Base-by-base conservation (phyloP, 2,113 vertebrate species). In the Mustela lutreola region DNA sequence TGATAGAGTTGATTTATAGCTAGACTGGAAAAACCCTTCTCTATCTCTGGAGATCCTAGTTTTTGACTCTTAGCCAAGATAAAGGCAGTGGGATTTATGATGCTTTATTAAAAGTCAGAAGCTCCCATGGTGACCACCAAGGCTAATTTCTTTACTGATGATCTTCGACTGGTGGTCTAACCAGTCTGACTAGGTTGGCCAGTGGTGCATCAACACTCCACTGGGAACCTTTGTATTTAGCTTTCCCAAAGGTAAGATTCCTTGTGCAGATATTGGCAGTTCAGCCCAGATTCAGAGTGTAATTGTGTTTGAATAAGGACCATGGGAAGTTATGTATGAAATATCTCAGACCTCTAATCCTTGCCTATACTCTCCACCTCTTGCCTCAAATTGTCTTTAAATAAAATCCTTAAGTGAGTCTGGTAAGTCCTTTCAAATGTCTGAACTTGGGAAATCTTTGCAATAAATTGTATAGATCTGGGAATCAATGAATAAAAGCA, bases 351-450 rank as follows among this genome's bases (percentile, higher is more conserved):
- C 28, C 42, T 53, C 87, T 50, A 33, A 1, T 50, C 24, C 33
- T 76, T 79, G 28, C 15, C 26, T 33, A 4, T 19, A 28, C 53
- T 53, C 36, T 60, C 56, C 19, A 31, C 58, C 33, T 92, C 67
- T 92, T 88, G 7, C 78, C 82, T 50, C 31, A 82, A 12, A 70
- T 81, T 58, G 33, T 28, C 63, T 89, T 81, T 96, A 88, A 96
- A 81, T 91, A 87, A 87, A 91, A 92, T 26, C 4, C 91, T 87
- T 85, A 56, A 76, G 36, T n/a, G 45, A 91, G 42, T 76, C 36
- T 82, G 58, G 18, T 82, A 73, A 91, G 48, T 76, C 31, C 31
- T 92, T 88, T 75, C 67, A 91, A 80, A 86, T 73, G 65, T 26
- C 39, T 50, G 81, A 89, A 93, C 33, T 83, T 65, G 70, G 65